Base-by-base conservation (phyloP, 2,113 vertebrate genomes). In the Pelobates fuscus region DNA sequence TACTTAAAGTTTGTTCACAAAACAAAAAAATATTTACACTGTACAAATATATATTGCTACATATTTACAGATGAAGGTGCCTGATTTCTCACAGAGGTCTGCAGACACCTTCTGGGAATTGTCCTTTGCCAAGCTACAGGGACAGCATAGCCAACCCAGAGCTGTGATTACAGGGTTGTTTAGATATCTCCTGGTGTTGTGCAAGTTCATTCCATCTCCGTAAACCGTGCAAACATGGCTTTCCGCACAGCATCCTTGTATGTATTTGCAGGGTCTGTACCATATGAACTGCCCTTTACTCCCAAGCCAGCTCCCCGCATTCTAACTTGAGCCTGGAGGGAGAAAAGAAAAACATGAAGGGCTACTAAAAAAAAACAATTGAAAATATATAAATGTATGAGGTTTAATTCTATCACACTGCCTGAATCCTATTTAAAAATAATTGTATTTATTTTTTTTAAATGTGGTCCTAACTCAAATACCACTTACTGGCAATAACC, bases 181-280 rank as follows among this genome's bases (percentile, higher is more conserved):
- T 5, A 49, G 17, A 20, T 21, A 29, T 55, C 27, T 41, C 61
- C 29, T 54, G 21, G 29, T 32, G 21, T 15, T 2, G 15, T n/a
- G 18, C 23, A 0, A 0, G 0, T 1, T 93, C 82, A 98, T 79
- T 99, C 97, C 86, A 98, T 93, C 82, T 99, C 97, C 0, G 96
- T 98, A 89, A 99, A 99, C 27, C 97, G 94, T 18, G 97, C 95
- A 2, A 98, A 98, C 97, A 99, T 99, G 81, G 97, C 97, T 94
- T 98, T 99, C 78, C 97, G 90, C 71, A 99, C 97, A 0, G 96
- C 95, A 0, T 99, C 97, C 85, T 99, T 99, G 88, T 99, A 99
- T 0, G 96, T 97, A 80, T 98, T 96, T 0, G 96, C 94, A 0
- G 96, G 90, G 1, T 95, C 93, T 14, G 96, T 93, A 0, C 93